phyloP scores from a whole-genome alignment of 2,113 vertebrate genomes.

The Callorhinus ursinus region DNA sequence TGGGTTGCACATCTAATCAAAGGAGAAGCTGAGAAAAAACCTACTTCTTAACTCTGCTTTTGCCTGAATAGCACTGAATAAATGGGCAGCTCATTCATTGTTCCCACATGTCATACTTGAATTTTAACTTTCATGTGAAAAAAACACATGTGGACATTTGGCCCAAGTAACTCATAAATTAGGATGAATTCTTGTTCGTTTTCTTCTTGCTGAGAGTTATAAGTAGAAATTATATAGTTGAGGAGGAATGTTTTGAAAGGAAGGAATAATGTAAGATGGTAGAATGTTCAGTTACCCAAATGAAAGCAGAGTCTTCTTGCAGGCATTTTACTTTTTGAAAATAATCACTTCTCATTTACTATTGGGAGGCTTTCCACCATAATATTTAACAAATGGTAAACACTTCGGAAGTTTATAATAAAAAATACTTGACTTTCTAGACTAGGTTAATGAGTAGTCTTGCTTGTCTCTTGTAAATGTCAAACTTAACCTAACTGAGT shows the following conservation, averaged over 20 bases:
- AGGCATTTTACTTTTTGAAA: constrained; percentile 38
- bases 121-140: constrained; percentile 23
- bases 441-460: constrained; percentile 57
- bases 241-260: constrained; percentile 7
- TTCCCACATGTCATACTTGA: not conserved
- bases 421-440: constrained; percentile 49
- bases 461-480: constrained; percentile 66
- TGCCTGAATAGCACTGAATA: not conserved
- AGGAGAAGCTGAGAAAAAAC: not conserved
- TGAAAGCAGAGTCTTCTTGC: not conserved
- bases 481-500: constrained; percentile 67
- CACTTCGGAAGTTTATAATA: constrained; percentile 59
- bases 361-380: constrained; percentile 5
- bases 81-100: not conserved
- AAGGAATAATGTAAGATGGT: not conserved
- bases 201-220: not conserved
- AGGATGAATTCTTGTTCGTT: not conserved
- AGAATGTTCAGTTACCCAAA: not conserved
- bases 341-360: constrained; percentile 22
- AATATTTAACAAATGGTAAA: constrained; percentile 19
- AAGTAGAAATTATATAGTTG: not conserved
- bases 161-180: not conserved
- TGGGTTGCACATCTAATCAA: not conserved
- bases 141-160: not conserved
- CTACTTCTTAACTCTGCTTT: not conserved